These are phyloP conservation scores for Heterodera schachtii DNA, from an alignment of 1,140 invertebrate species.

Conservation along the genomic window DNA sequence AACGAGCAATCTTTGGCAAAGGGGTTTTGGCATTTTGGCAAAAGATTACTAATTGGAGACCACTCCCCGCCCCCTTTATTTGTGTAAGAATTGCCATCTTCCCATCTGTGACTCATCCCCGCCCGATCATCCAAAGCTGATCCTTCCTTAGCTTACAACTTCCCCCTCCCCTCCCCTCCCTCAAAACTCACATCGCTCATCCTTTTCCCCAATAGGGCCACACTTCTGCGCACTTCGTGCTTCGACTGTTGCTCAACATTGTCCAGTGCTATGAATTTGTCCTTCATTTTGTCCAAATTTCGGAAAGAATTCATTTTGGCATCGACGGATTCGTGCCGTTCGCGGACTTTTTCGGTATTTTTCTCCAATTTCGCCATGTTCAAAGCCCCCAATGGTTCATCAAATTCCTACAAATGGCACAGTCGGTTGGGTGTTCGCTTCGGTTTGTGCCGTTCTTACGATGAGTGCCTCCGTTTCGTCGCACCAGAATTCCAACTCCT, in stretches of 20 bases:
- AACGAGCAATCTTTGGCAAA: too few species aligned
- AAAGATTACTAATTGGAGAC: too few species aligned
- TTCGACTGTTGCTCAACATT: slow-evolving; percentile 49
- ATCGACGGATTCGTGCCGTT: slow-evolving; percentile 38
- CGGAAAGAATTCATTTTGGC: slow-evolving; percentile 40
- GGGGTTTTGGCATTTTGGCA: too few species aligned
- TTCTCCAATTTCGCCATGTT: slow-evolving; percentile 45
- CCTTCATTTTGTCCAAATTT: slow-evolving; percentile 50
- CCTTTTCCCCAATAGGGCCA: slow-evolving; percentile 53
- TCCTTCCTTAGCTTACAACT: too few species aligned
- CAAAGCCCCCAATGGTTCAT: slow-evolving; percentile 20
- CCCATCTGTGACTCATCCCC: too few species aligned
- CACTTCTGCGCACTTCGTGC: slow-evolving; percentile 51
- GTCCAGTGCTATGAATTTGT: slow-evolving; percentile 51
- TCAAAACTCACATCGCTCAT: slow-evolving; percentile 53
- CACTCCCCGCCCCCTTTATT: too few species aligned
- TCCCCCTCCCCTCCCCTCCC: too few species aligned
- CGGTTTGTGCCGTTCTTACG: slow-evolving; percentile 11
- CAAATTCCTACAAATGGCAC: slow-evolving; percentile 11
- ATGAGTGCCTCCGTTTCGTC: slow-evolving; percentile 54
- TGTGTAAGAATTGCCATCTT: too few species aligned
- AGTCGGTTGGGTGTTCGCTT: not conserved
- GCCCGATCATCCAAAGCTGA: too few species aligned
- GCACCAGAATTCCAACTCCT: slow-evolving; percentile 55
- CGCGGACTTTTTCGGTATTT: slow-evolving; percentile 16